Evolutionary conservation across 2,113 vertebrate species (phyloP).

Genomic region (Riparia riparia): DNA sequence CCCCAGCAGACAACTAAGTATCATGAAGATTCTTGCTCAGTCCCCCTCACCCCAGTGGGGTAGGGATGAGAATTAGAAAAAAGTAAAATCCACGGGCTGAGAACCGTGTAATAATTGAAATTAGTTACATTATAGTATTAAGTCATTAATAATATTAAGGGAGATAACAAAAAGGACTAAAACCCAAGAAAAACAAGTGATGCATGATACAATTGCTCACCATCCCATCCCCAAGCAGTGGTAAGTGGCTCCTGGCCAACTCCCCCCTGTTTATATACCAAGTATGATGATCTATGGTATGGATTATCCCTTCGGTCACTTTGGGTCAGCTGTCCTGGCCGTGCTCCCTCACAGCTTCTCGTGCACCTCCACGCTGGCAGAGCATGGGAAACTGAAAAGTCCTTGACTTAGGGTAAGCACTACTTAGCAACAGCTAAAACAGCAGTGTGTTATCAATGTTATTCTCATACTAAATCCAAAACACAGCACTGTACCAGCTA

Average conservation of each 20-base stretch:
- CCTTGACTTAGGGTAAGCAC: not conserved
- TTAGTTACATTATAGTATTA: not conserved
- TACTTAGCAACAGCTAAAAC: conserved; percentile 8
- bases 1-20: not conserved
- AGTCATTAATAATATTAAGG: not conserved
- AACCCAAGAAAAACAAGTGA: not conserved
- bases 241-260: not conserved
- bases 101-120: not conserved
- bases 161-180: not conserved
- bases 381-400: not conserved
- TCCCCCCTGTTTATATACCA: not conserved
- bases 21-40: not conserved
- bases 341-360: not conserved
- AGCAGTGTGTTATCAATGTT: not conserved
- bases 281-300: not conserved
- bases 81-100: not conserved
- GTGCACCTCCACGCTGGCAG: not conserved
- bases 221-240: not conserved
- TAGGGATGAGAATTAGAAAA: not conserved
- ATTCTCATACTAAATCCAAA: not conserved
- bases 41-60: not conserved
- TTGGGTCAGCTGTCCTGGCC: not conserved
- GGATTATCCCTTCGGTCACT: not conserved
- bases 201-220: not conserved
- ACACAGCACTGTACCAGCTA: not conserved